Base-by-base conservation (phyloP, 2,113 vertebrate species). In the Pachyramphus minor region DNA sequence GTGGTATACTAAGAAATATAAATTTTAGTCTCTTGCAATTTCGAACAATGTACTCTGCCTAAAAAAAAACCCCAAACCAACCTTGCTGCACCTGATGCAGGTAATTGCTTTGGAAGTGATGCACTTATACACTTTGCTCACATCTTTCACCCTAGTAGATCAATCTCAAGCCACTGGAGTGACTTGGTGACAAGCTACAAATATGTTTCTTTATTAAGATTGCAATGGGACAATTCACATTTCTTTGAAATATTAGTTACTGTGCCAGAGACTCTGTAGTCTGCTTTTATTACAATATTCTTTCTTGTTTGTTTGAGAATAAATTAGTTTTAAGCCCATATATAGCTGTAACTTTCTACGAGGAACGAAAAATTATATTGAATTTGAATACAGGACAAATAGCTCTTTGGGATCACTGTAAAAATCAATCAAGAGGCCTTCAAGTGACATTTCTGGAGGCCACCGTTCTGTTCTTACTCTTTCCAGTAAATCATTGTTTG, bases 401-500 rank as follows among this genome's bases (percentile, higher is more conserved):
- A 68, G 60, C 89, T 75, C 49, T 44, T 42, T 62, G 49, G 35
- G 28, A 41, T 91, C 52, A 39, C 21, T 82, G 24, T 62, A 81
- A 89, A 82, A 82, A 93, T 94, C 66, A 86, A 45, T 96, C 84
- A 94, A 75, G 77, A 81, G 84, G 8, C 79, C 90, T 96, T 96
- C 93, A 86, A 78, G 27, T 94, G 94, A 81, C 82, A 73, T 89
- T 87, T 92, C 59, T 94, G 92, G 92, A 96, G 91, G 88, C 81
- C 93, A 69, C 15, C 42, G 21, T 60, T 97, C 42, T 95, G 77
- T 90, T 93, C 59, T 77, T 80, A 63, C n/a, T 83, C n/a, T 82
- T 90, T 71, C 42, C 69, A 93, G 24, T 93, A 93, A 95, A 86
- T 90, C 67, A 92, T 14, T 50, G 31, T 63, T 84, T 85, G 33